Evolutionary conservation across 2,113 vertebrate species (phyloP).

Genomic region (Irena cyanogastra): DNA sequence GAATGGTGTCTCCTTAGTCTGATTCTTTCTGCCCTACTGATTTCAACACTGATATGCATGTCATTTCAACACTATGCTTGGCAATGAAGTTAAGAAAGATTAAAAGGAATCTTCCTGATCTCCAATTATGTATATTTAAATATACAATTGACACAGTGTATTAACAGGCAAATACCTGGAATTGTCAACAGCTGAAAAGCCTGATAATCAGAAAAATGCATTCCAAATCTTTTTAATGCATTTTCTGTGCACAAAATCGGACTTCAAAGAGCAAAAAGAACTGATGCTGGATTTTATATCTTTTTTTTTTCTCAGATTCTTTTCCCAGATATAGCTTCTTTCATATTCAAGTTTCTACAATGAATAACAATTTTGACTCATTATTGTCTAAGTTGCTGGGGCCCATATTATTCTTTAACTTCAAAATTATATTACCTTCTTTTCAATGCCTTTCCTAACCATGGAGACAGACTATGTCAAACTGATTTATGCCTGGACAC

Average conservation of each 20-base stretch:
- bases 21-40: not conserved
- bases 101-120: not conserved
- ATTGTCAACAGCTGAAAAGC: not conserved
- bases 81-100: not conserved
- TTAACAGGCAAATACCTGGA: not conserved
- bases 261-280: conserved; percentile 7
- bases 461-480: conserved; percentile 9
- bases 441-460: conserved; percentile 11
- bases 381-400: conserved; percentile 14
- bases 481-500: conserved; percentile 18
- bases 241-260: not conserved
- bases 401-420: conserved; percentile 12
- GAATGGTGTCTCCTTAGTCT: not conserved
- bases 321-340: not conserved
- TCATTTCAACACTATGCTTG: not conserved
- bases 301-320: not conserved
- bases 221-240: not conserved
- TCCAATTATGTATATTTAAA: not conserved
- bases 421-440: conserved; percentile 29
- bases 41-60: not conserved
- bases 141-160: not conserved
- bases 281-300: not conserved
- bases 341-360: conserved; percentile 20
- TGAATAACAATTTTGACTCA: conserved; percentile 30
- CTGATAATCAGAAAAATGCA: not conserved